phyloP scores from a whole-genome alignment of 2,113 vertebrate genomes.

The Cacatua alba region DNA sequence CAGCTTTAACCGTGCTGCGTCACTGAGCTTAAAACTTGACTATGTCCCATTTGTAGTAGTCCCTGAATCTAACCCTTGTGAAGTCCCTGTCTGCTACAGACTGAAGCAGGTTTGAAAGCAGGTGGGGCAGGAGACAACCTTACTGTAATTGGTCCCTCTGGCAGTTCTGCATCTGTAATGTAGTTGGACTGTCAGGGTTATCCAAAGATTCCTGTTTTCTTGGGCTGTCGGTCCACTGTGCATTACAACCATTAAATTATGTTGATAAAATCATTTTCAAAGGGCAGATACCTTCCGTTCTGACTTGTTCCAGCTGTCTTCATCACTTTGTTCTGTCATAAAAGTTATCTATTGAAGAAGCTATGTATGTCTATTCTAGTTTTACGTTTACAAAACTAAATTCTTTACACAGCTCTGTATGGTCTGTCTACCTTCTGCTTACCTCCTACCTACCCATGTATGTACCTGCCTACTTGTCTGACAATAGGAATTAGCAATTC shows the following conservation, averaged over 20 bases:
- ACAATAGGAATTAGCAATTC: neutral
- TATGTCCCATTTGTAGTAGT: neutral
- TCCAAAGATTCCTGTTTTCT: neutral
- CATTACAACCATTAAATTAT: neutral
- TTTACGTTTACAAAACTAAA: neutral
- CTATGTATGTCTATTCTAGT: neutral
- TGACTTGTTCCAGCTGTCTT: neutral
- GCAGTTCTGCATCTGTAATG: neutral
- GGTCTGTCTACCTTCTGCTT: neutral
- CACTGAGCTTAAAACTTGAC: neutral
- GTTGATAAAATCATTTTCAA: neutral
- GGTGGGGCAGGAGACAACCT: neutral
- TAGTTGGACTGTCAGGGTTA: neutral
- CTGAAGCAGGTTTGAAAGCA: constrained; percentile 1
- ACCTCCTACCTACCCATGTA: neutral
- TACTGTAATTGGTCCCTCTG: neutral
- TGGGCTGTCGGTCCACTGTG: neutral
- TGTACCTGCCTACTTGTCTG: neutral
- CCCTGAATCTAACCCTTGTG: neutral
- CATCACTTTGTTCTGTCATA: neutral
- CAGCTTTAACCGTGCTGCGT: neutral
- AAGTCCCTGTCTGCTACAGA: neutral
- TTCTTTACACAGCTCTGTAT: neutral
- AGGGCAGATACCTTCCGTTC: neutral
- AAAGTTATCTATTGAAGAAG: neutral